phyloP scores from a whole-genome alignment of 1,140 invertebrate species.

The Drosophila parvula region DNA sequence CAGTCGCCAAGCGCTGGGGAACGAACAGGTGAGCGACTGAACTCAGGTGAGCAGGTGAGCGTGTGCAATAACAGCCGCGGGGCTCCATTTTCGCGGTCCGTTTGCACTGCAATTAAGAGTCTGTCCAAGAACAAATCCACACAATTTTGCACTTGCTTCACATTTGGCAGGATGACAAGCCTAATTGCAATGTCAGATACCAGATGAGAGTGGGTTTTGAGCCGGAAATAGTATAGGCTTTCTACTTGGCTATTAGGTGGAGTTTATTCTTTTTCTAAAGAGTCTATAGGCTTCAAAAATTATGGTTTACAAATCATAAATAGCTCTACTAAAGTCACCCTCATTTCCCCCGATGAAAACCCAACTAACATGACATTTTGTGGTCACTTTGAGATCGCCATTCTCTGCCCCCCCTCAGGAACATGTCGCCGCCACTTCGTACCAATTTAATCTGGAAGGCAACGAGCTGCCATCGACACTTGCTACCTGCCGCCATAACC shows the following conservation, averaged over 20 bases:
- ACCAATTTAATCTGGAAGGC: conserved; percentile 21
- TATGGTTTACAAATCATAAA: background rate
- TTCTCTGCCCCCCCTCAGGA: background rate
- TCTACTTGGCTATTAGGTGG: no score
- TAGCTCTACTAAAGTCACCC: no score
- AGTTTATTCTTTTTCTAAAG: background rate
- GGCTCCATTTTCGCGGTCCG: conserved; percentile 28
- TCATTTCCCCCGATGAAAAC: background rate
- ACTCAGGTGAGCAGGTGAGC: conserved; percentile 6
- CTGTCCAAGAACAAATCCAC: conserved; percentile 34
- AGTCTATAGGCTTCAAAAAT: background rate
- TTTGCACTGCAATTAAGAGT: conserved; percentile 68
- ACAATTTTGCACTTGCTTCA: conserved; percentile 34
- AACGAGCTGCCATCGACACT: conserved; percentile 35
- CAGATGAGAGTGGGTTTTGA: background rate
- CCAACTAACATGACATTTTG: conserved; percentile 1
- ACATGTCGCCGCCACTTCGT: background rate
- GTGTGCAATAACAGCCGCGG: conserved; percentile 52
- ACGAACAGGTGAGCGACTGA: conserved; percentile 1
- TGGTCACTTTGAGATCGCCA: conserved; percentile 9
- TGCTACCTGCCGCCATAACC: conserved; percentile 39
- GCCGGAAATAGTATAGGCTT: background rate
- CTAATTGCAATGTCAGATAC: conserved; percentile 11
- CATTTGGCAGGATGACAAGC: conserved; percentile 20
- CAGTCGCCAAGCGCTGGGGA: no score